Percentiles rank a stretch among this genome's conserved stretches.
These are phyloP conservation scores for Psittacus erithacus DNA, from an alignment of 2,113 vertebrate species.

Conservation along the genomic window DNA sequence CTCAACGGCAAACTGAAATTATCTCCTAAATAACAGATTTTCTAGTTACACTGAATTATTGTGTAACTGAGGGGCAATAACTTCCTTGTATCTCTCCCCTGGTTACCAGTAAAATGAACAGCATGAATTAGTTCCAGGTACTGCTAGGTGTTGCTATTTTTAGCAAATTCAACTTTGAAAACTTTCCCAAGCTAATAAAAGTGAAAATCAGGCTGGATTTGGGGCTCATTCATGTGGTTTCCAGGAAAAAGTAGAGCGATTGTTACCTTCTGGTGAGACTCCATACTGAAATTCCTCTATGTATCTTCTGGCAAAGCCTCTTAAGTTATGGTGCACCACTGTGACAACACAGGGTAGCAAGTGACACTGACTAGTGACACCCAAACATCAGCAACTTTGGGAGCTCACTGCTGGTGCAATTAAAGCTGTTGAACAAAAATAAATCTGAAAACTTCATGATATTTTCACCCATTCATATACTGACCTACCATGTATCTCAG, in stretches of 20 bases:
- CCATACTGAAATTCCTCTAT: neutral
- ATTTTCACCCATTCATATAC: neutral
- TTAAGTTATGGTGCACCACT: accelerated
- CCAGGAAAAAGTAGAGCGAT: neutral
- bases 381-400: neutral
- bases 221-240: neutral
- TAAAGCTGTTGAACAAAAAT: neutral
- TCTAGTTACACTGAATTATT: slow-evolving; percentile 71
- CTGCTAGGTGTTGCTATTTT: slow-evolving; percentile 21
- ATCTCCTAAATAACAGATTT: slow-evolving; percentile 76
- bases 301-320: neutral
- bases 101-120: slow-evolving; percentile 63
- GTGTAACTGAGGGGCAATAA: slow-evolving; percentile 52
- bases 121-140: slow-evolving; percentile 47
- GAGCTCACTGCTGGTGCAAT: neutral
- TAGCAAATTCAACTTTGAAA: slow-evolving; percentile 42
- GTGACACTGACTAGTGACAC: neutral
- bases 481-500: neutral
- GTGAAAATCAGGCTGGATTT: neutral
- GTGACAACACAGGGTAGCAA: neutral
- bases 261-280: neutral
- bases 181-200: neutral
- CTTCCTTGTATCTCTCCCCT: slow-evolving; percentile 65
- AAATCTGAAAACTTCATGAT: neutral
- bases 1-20: slow-evolving; percentile 67